These are phyloP conservation scores for Pomatorhinus ruficollis DNA, from an alignment of 2,113 vertebrate species.

Conservation along the genomic window DNA sequence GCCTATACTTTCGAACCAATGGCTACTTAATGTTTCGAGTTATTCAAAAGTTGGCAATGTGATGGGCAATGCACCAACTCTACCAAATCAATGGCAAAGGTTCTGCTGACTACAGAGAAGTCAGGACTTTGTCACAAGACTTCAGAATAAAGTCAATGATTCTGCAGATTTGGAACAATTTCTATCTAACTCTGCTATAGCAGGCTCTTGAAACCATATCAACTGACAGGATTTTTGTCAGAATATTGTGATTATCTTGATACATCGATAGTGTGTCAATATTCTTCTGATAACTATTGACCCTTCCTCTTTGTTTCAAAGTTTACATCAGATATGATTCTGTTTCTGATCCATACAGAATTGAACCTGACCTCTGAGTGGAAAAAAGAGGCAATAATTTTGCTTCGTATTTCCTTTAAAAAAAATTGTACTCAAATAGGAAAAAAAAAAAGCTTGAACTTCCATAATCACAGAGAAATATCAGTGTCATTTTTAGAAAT, in stretches of 20 bases:
- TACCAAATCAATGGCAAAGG: not conserved
- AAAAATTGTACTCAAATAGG: not conserved
- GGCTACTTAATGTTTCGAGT: not conserved
- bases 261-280: not conserved
- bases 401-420: not conserved
- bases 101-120: not conserved
- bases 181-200: not conserved
- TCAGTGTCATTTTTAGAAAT: not conserved
- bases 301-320: not conserved
- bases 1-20: not conserved
- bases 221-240: not conserved
- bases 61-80: not conserved
- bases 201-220: not conserved
- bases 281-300: not conserved
- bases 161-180: not conserved
- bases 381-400: not conserved
- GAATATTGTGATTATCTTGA: not conserved
- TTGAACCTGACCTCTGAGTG: not conserved
- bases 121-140: not conserved
- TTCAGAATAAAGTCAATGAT: not conserved
- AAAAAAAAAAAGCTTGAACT: not conserved
- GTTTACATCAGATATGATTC: not conserved
- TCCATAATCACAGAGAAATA: not conserved
- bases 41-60: not conserved
- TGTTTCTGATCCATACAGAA: not conserved